Evolutionary conservation across 2,797 vertebrate genomes (phyloP), one percentile per base, ranked within the genome.

Genomic region (Bovichtus variegatus): DNA sequence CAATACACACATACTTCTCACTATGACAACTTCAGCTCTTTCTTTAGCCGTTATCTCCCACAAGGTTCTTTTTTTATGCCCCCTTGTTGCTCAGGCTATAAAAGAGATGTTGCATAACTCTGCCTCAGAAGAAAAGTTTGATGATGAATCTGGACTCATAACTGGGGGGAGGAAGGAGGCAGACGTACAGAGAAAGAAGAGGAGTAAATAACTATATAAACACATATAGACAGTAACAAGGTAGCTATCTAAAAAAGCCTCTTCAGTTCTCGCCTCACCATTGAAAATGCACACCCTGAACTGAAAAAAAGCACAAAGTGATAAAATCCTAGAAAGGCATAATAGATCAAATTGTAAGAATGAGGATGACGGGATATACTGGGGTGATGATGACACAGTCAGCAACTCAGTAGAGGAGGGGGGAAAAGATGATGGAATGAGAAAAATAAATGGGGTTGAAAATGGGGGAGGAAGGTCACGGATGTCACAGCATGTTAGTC

Each of bases 21-120:
- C 57, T 64, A 19, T 68, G 29, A 72, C 73, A 74, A 67, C 51
- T 62, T 69, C 34, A 46, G 60, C 49, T 63, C 9, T 67, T 74
- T 81, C 69, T 73, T 54, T 74, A 67, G 61, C 31, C 65, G 44
- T 55, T 82, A 68, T 74, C 81, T 78, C 89, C 85, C 81, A 89
- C 84, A 67, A 49, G 75, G 53, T 85, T 78, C 23, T 81, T 77
- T 86, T 72, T 86, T 72, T 78, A 57, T 84, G 62, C 53, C 69
- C 67, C 36, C 36, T 41, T 44, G 74, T 74, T 83, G 63, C 61
- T 88, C 66, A 79, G 75, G 67, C 87, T 88, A 87, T 87, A 79
- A 91, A 90, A 92, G 69, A 84, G 23, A 73, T 62, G 81, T 94
- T 94, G 85, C 74, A 41, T 89, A 92, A 92, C 85, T 40, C 19